Conservation (phyloP, 1,140 invertebrate genomes). For the Drosophila takahashii region DNA sequence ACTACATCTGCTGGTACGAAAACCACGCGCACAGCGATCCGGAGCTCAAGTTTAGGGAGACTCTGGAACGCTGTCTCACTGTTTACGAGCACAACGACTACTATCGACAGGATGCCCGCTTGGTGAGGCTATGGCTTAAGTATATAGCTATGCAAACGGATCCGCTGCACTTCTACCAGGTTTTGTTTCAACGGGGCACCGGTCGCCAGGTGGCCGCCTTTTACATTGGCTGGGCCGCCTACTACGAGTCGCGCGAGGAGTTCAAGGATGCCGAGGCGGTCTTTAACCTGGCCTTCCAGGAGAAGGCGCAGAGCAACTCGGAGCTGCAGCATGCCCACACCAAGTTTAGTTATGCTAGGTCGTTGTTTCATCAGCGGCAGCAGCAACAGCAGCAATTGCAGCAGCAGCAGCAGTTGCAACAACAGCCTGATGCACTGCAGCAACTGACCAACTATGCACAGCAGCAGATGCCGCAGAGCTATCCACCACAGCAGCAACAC, state of each 20-base stretch:
- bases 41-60: conserved; percentile 90
- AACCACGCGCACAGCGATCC: conserved; percentile 94
- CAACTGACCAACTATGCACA: conserved; percentile 63
- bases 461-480: conserved; percentile 51
- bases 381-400: conserved; percentile 60
- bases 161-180: conserved; percentile 91
- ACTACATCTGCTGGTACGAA: conserved; percentile 96
- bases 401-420: conserved; percentile 38
- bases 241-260: conserved; percentile 90
- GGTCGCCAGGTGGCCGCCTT: conserved; percentile 90
- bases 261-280: conserved; percentile 91
- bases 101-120: conserved; percentile 93
- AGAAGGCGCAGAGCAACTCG: conserved; percentile 89
- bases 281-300: conserved; percentile 89
- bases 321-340: conserved; percentile 90
- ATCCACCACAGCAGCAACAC: conserved; percentile 19
- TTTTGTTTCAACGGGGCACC: conserved; percentile 90
- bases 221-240: conserved; percentile 92
- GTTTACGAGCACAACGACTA: conserved; percentile 91
- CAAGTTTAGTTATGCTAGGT: conserved; percentile 88
- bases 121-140: conserved; percentile 95
- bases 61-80: conserved; percentile 92
- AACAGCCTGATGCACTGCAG: conserved; percentile 57
- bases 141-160: conserved; percentile 93
- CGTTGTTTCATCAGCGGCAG: conserved; percentile 85